phyloP scores from a whole-genome alignment of 2,888 invertebrate genomes.

The Volucella inflata region DNA sequence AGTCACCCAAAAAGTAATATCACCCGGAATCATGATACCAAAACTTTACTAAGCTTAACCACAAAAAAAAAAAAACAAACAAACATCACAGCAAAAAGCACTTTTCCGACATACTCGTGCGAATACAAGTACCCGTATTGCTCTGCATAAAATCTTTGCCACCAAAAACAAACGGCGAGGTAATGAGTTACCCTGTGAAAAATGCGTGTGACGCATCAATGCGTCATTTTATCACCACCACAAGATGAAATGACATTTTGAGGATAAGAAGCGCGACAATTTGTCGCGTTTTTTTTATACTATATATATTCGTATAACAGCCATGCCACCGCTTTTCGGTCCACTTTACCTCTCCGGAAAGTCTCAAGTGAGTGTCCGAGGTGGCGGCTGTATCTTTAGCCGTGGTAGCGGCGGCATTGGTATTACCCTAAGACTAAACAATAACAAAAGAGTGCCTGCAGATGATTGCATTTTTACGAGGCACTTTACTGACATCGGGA shows the following conservation, averaged over 20 bases:
- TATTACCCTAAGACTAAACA: slow-evolving; percentile 64
- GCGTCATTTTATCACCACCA: slow-evolving; percentile 54
- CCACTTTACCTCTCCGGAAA: slow-evolving; percentile 50
- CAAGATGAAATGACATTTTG: slow-evolving; percentile 52
- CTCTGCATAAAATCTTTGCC: slow-evolving; percentile 44
- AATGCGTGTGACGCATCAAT: slow-evolving; percentile 58
- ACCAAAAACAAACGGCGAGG: slow-evolving; percentile 31
- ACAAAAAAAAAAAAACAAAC: too few species aligned
- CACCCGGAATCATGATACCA: too few species aligned
- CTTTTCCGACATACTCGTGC: too few species aligned
- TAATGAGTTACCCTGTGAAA: slow-evolving; percentile 57
- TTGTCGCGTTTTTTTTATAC: slow-evolving; percentile 51
- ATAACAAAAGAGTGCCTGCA: slow-evolving; percentile 76
- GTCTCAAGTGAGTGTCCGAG: slow-evolving; percentile 67
- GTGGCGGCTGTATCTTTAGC: background rate
- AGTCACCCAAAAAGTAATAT: too few species aligned
- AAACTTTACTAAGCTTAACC: too few species aligned
- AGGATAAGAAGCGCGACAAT: slow-evolving; percentile 57
- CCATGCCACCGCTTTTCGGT: background rate
- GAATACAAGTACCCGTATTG: slow-evolving; percentile 2
- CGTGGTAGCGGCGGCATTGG: background rate
- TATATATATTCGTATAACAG: background rate
- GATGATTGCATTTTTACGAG: slow-evolving; percentile 78
- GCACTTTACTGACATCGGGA: slow-evolving; percentile 65
- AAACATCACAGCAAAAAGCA: too few species aligned